Base-by-base conservation (phyloP, 2,888 invertebrate species). In the Synanthedon myopaeformis region DNA sequence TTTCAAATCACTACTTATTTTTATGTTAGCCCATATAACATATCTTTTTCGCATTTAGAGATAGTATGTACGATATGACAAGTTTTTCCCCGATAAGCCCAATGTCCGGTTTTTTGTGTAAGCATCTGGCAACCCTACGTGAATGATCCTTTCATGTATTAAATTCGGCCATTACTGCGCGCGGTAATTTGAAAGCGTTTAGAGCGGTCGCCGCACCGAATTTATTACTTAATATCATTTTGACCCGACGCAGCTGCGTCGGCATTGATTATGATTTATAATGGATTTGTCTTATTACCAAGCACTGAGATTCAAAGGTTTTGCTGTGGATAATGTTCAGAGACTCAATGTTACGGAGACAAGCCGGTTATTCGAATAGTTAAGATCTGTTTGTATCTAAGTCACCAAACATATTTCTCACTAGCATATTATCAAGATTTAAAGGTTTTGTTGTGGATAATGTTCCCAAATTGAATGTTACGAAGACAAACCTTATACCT, bases 101-200 rank as follows among this genome's bases (percentile, higher is more conserved):
- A 45, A 45, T 13, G 14, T 45, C 45, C 45, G 45, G 45, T 13
- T 45, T 45, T 45, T 45, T 45, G 14, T 45, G 45, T 13, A 6
- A 35, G 6, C 14, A n/a, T 45, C 45, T 45, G 45, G 45, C 45
- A 45, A 45, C 45, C 45, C 45, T 45, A 45, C 14, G 49, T 4
- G 49, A 12, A 61, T 61, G 70, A 73, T 71, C 76, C 77, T 74
- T 72, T 66, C 68, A 72, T 76, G 80, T 82, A 78, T 81, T 81
- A 81, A 82, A 79, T 79, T 78, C 69, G 69, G 62, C 74, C 76
- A 79, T 82, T 79, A 80, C 70, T 67, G 61, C 65, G 65, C 69
- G 66, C 64, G 66, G 79, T 76, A 76, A 79, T 79, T 74, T 66
- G 65, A 76, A 76, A 80, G 70, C 76, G 72, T 75, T 81, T 80